Base-by-base conservation (phyloP, 2,888 invertebrate genomes). In the Neoaliturus tenellus region DNA sequence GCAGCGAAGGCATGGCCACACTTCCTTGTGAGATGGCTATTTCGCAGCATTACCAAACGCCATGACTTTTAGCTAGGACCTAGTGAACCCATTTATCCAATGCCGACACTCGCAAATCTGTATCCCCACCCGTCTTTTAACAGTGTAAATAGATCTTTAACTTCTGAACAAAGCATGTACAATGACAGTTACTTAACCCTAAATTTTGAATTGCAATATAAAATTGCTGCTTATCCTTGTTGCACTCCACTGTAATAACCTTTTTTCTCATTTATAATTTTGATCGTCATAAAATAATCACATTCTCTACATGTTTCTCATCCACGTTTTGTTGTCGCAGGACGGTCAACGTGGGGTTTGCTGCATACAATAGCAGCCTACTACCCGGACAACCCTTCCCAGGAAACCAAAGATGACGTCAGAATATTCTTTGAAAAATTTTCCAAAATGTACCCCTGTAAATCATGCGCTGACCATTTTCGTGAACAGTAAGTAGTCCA, bases 331-430 rank as follows among this genome's bases (percentile, higher is more conserved):
- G n/a, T 48, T 25, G 41, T 62, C 86, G 8, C 80, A 89, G 94
- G 94, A 0, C 93, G 93, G 4, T 93, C 94, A 80, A 96, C 99
- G 1, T 99, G 99, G 99, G 95, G 96, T 6, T 94, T 99, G 87
- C 92, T 99, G 1, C 99, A 99, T 90, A 97, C 99, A 0, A 98
- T 99, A 95, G 98, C 98, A 2, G 97, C 98, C 0, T 97, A 98
- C 90, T 99, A 95, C 91, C 98, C 99, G 0, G 95, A 96, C 4
- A 93, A 94, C 87, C 99, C 99, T 0, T 93, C 94, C 0, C 90
- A 91, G 6, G 90, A 92, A 62, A 94, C 98, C 88, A 93, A 95
- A 80, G 91, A 92, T 0, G 95, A 97, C 86, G 97, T 98, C 94
- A 93, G 92, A 69, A 92, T 92, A 51, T 98, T 99, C 90, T 95